These are phyloP conservation scores for Menura novaehollandiae DNA, from an alignment of 2,113 vertebrate species.

Conservation along the genomic window DNA sequence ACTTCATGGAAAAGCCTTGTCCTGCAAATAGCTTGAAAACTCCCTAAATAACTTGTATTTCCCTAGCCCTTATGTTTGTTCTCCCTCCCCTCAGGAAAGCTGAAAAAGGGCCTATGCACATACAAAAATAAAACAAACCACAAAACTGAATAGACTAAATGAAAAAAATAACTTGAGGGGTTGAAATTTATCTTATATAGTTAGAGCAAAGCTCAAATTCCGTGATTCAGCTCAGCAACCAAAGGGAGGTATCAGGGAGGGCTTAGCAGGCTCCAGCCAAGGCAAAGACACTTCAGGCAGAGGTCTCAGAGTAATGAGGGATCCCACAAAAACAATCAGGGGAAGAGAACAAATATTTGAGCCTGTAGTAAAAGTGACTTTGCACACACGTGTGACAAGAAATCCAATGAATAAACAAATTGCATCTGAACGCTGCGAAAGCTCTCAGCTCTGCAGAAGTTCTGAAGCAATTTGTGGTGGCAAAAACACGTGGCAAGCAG, in stretches of 20 bases:
- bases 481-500: background rate
- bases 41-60: background rate
- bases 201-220: background rate
- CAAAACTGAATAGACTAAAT: background rate
- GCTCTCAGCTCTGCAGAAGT: background rate
- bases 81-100: background rate
- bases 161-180: background rate
- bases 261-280: background rate
- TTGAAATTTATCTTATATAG: background rate
- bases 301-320: constrained; percentile 3
- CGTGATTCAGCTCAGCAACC: background rate
- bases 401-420: constrained; percentile 41
- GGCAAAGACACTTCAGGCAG: constrained; percentile 18
- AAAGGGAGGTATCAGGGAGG: background rate
- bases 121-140: background rate
- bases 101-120: background rate
- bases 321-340: constrained; percentile 3
- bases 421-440: background rate
- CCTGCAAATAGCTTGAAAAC: background rate
- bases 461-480: background rate
- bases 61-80: background rate
- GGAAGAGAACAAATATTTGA: constrained; percentile 27
- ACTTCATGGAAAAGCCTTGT: background rate
- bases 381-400: background rate
- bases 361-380: constrained; percentile 8